Evolutionary conservation across 30 jellyfish, hydroid and myxozoan genomes (phyloP).

Genomic region (Mastigias papua): DNA sequence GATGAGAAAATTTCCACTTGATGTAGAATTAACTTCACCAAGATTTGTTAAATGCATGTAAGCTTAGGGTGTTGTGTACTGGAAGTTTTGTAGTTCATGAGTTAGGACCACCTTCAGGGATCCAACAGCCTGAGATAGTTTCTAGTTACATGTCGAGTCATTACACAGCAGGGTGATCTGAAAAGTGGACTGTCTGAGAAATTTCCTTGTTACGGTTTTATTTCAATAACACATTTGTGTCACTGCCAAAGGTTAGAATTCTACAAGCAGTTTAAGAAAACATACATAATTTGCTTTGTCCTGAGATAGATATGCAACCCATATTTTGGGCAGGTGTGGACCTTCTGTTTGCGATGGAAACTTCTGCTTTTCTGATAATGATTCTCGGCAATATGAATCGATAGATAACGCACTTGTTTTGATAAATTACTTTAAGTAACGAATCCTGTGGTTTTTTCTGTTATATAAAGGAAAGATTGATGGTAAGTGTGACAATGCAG

Average conservation of each 20-base stretch:
- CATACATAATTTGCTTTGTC: background rate
- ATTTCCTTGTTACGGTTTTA: background rate
- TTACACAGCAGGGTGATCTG: background rate
- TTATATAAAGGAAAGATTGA: background rate
- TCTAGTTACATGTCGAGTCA: background rate
- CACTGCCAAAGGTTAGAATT: background rate
- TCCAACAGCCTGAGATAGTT: too few relatives aligned
- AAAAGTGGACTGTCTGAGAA: background rate
- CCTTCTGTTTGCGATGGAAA: background rate
- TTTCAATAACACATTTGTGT: background rate
- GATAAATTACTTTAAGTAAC: background rate
- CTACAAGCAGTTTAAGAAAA: background rate
- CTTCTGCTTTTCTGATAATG: background rate
- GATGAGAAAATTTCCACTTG: too few relatives aligned
- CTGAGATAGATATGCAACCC: background rate
- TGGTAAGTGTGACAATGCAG: background rate
- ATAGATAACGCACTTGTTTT: constrained; percentile 5
- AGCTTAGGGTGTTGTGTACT: too few relatives aligned
- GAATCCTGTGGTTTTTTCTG: background rate
- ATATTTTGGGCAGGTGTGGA: constrained; percentile 15
- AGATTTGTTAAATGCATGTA: too few relatives aligned
- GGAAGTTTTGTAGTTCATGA: too few relatives aligned
- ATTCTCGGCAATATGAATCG: background rate
- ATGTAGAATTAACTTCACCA: too few relatives aligned
- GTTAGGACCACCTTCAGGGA: too few relatives aligned